A percentile compares a stretch with the other conserved stretches of the same genome.
These are phyloP conservation scores for Grapholita molesta DNA, from an alignment of 1,140 invertebrate species.

Conservation along the genomic window DNA sequence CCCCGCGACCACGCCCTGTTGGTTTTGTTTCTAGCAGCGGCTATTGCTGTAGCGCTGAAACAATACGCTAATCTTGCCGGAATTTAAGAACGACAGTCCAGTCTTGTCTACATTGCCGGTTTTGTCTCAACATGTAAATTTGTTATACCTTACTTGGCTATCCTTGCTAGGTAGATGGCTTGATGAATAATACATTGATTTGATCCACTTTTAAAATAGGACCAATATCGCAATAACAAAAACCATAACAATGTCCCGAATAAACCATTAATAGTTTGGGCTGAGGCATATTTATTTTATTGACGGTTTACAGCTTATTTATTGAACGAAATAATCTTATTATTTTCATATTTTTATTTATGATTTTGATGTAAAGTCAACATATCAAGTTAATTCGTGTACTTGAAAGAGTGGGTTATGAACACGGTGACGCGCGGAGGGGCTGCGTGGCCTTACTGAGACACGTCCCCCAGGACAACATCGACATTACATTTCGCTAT, in stretches of 20 bases:
- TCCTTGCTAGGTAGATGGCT: background rate
- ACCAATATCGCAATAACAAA: too few relatives aligned
- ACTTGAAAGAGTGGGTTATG: constrained; percentile 27
- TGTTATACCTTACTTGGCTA: background rate
- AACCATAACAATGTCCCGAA: too few relatives aligned
- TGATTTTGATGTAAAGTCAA: background rate
- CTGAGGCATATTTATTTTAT: background rate
- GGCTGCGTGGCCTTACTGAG: constrained; percentile 21
- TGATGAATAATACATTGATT: too few relatives aligned
- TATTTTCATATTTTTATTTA: background rate
- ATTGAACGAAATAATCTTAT: background rate
- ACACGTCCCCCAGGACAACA: constrained; percentile 30
- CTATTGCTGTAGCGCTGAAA: constrained; percentile 44
- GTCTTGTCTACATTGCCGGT: background rate
- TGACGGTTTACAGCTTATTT: too few relatives aligned
- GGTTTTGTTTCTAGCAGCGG: constrained; percentile 62
- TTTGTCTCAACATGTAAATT: background rate
- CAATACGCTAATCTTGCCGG: constrained; percentile 35
- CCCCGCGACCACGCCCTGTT: constrained; percentile 55
- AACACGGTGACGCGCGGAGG: constrained; percentile 20
- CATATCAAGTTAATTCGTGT: constrained; percentile 30
- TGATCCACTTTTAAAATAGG: too few relatives aligned
- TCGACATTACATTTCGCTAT: constrained; percentile 45
- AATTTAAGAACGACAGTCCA: background rate
- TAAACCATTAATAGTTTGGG: too few relatives aligned